These are phyloP conservation scores for Ictalurus furcatus DNA, from an alignment of 2,113 vertebrate genomes.

Conservation along the genomic window DNA sequence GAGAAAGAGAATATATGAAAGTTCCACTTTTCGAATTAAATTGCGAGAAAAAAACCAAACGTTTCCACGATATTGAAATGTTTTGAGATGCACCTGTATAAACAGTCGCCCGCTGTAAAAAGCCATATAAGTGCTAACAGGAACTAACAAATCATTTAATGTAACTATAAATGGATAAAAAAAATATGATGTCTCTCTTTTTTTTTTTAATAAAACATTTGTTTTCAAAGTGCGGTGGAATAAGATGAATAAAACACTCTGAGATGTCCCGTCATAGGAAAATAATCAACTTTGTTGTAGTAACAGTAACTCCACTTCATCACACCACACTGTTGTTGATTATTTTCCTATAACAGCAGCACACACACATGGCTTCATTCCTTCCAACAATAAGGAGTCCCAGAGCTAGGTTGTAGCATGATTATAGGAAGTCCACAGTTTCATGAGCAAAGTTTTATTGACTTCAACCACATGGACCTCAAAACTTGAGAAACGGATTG, in stretches of 20 bases:
- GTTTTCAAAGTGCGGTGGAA: neutral
- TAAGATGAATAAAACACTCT: neutral
- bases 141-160: neutral
- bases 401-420: neutral
- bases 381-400: neutral
- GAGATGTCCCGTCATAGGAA: neutral
- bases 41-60: too few species aligned
- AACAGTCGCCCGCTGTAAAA: neutral
- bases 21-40: too few species aligned
- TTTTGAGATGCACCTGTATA: neutral
- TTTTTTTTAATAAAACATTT: neutral
- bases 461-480: conserved; percentile 71
- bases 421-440: conserved; percentile 54
- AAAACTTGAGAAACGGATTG: conserved; percentile 58
- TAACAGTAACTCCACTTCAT: neutral
- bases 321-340: neutral
- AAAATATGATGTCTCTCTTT: neutral
- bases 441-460: conserved; percentile 76
- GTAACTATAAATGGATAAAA: neutral
- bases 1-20: too few species aligned
- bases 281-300: neutral
- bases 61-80: too few species aligned
- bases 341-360: neutral
- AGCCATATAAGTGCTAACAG: neutral
- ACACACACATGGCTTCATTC: neutral